phyloP scores from a whole-genome alignment of 2,797 vertebrate genomes.

The Nannoperca obscura region DNA sequence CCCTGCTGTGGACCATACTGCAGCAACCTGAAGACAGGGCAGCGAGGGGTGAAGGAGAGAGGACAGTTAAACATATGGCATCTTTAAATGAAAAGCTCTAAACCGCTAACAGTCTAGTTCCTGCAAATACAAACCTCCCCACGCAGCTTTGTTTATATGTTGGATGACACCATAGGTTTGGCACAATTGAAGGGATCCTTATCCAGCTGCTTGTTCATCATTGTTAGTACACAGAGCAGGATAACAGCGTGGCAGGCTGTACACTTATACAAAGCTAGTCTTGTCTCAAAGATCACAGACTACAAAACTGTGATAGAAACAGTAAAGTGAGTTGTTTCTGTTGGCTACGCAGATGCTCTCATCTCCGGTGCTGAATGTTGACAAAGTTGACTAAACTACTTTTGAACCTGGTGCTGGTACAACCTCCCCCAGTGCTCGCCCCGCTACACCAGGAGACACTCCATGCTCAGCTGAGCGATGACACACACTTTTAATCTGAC shows the following conservation, averaged over 20 bases:
- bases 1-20: slow-evolving; percentile 85
- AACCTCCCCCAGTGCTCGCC: background rate
- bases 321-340: too few relatives aligned
- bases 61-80: background rate
- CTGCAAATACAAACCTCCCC: background rate
- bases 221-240: background rate
- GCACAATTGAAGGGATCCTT: too few relatives aligned
- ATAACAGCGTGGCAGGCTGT: too few relatives aligned
- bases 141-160: too few relatives aligned
- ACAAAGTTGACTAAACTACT: background rate
- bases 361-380: too few relatives aligned
- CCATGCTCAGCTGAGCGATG: background rate
- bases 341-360: too few relatives aligned
- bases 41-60: background rate
- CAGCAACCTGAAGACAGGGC: slow-evolving; percentile 52
- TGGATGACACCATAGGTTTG: too few relatives aligned
- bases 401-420: background rate
- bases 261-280: too few relatives aligned
- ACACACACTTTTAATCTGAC: background rate
- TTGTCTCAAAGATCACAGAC: too few relatives aligned
- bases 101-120: background rate
- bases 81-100: background rate
- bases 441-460: background rate
- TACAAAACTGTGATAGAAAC: too few relatives aligned
- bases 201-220: background rate